A percentile compares a stretch with the other conserved stretches of the same genome.
phyloP scores from a whole-genome alignment of 2,888 invertebrate species.

The Iphiclides podalirius region DNA sequence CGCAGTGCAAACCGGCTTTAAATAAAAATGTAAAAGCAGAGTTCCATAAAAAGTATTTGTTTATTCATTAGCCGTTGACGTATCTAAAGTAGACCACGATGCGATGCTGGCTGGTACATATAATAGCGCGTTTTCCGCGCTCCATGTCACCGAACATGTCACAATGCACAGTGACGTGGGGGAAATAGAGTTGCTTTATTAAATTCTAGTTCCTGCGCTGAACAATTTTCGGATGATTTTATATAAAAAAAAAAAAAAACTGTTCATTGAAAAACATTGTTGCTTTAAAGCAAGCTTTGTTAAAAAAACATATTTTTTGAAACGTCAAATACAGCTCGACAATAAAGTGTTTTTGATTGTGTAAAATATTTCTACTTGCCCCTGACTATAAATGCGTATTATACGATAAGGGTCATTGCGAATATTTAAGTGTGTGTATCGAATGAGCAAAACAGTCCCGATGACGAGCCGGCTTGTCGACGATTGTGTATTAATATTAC shows the following conservation, averaged over 20 bases:
- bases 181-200: slow-evolving; percentile 70
- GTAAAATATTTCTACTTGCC: too few relatives aligned
- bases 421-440: slow-evolving; percentile 3
- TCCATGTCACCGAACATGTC: slow-evolving; percentile 56
- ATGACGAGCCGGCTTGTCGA: slow-evolving; percentile 40
- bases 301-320: too few relatives aligned
- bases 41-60: slow-evolving; percentile 20
- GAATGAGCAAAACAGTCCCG: slow-evolving; percentile 29
- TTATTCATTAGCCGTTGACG: slow-evolving; percentile 23
- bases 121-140: slow-evolving; percentile 30
- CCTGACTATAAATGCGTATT: too few relatives aligned
- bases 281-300: slow-evolving; percentile 12
- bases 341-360: too few relatives aligned
- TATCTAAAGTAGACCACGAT: slow-evolving; percentile 15
- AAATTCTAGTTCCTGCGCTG: slow-evolving; percentile 48
- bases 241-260: slow-evolving; percentile 18
- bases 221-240: slow-evolving; percentile 33
- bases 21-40: slow-evolving; percentile 17
- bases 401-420: slow-evolving; percentile 2
- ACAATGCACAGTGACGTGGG: slow-evolving; percentile 48
- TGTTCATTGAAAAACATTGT: slow-evolving; percentile 17
- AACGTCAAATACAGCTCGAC: too few relatives aligned
- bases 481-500: slow-evolving; percentile 76
- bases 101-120: slow-evolving; percentile 13
- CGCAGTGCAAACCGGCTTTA: slow-evolving; percentile 9